Conservation (phyloP, 2,113 vertebrate genomes). For the Chamaetylas fuelleborni region DNA sequence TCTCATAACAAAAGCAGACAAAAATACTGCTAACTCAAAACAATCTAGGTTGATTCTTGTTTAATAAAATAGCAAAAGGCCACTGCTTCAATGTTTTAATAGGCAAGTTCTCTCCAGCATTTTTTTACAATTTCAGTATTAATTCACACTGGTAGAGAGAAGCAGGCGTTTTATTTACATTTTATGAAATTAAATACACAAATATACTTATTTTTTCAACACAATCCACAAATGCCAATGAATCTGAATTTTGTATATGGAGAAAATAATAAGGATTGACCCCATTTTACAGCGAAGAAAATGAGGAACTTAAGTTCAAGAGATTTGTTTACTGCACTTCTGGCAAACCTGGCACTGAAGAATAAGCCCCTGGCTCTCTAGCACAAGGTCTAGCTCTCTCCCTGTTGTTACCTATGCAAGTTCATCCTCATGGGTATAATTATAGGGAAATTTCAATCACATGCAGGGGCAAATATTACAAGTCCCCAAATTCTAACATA, state of each 20-base stretch:
- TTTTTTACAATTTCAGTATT: background rate
- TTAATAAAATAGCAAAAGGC: constrained; percentile 2
- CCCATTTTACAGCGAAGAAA: background rate
- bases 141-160: background rate
- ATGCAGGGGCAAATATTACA: background rate
- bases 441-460: background rate
- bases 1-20: constrained; percentile 10
- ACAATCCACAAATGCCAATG: background rate
- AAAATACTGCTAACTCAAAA: constrained; percentile 28
- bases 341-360: background rate
- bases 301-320: background rate
- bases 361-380: background rate
- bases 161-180: background rate
- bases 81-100: background rate
- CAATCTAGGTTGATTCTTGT: background rate
- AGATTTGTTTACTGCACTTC: background rate
- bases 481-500: background rate
- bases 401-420: background rate
- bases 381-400: background rate
- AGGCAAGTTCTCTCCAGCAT: background rate
- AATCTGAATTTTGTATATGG: background rate
- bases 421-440: background rate
- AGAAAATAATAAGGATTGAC: background rate
- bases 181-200: background rate
- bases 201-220: background rate